phyloP scores from a whole-genome alignment of 2,797 vertebrate species.

The Aotus griseimembra region DNA sequence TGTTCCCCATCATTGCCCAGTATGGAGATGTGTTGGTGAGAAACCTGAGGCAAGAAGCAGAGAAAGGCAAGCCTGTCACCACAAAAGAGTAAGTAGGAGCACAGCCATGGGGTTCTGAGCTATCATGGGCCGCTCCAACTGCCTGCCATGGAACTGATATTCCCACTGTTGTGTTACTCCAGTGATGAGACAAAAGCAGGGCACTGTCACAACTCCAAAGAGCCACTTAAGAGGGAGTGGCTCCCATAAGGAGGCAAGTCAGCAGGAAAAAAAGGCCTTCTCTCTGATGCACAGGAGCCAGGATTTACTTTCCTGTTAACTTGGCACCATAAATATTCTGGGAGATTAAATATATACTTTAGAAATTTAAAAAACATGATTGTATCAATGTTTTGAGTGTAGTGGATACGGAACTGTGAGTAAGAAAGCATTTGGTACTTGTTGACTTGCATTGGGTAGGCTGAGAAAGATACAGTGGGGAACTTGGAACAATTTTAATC shows the following conservation, averaged over 20 bases:
- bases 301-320: neutral
- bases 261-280: too few relatives aligned
- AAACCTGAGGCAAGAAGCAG: conserved; percentile 82
- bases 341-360: neutral
- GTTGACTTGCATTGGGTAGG: neutral
- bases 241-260: neutral
- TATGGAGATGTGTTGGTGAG: conserved; percentile 87
- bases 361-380: neutral
- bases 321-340: neutral
- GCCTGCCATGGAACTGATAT: neutral
- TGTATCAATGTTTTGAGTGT: too few relatives aligned
- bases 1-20: conserved; percentile 82
- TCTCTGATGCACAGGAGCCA: neutral
- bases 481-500: neutral
- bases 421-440: neutral
- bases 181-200: neutral
- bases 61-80: conserved; percentile 69
- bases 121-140: neutral
- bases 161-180: too few relatives aligned
- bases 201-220: neutral
- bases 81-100: conserved; percentile 50
- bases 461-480: neutral
- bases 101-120: neutral
- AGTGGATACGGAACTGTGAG: neutral
- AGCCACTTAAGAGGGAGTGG: fast-evolving